Base-by-base conservation (phyloP, 2,888 invertebrate species). In the Hesperia comma region DNA sequence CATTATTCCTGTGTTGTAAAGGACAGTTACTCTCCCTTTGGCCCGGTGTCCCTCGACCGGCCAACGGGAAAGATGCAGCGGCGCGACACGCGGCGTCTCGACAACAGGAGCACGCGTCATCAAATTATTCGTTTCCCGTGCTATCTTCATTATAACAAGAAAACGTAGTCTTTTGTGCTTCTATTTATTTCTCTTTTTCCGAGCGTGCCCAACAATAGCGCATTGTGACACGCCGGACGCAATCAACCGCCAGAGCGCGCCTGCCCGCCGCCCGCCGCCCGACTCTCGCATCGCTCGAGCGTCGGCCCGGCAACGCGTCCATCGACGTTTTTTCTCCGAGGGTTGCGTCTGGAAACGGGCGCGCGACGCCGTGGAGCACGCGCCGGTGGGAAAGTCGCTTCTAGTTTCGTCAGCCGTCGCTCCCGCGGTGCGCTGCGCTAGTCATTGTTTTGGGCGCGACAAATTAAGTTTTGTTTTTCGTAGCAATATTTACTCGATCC, bases 171-270 rank as follows among this genome's bases (percentile, higher is more conserved):
- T 57, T 51, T 63, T 63, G 63, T 63, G 17, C 8, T 57, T 17
- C 26, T 63, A 17, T 63, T 63, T 63, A 63, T 57, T 57, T 49
- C 49, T 49, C 56, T 56, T 63, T 63, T 63, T 51, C 57, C 56
- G 49, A 63, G 57, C 63, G 63, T 37, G 12, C 57, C 49, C 40
- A 63, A 63, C 63, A 63, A 57, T 63, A 51, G 63, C 63, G 63
- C 57, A 57, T 63, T 63, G 63, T 57, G 63, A 57, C 63, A 51
- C 56, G 63, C 63, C 57, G 63, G 63, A 57, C 63, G 63, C 57
- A 57, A 63, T 63, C 63, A 63, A 51, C 57, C 63, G 40, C 43
- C 63, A 49, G 43, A 21, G 40, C 26, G 21, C 19, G 19, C 51
- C 8, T 15, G 33, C 26, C 53, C 15, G 19, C 10, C 33, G 7